Base-by-base conservation (phyloP, 2,797 vertebrate genomes). In the Hafferia zeledoni region DNA sequence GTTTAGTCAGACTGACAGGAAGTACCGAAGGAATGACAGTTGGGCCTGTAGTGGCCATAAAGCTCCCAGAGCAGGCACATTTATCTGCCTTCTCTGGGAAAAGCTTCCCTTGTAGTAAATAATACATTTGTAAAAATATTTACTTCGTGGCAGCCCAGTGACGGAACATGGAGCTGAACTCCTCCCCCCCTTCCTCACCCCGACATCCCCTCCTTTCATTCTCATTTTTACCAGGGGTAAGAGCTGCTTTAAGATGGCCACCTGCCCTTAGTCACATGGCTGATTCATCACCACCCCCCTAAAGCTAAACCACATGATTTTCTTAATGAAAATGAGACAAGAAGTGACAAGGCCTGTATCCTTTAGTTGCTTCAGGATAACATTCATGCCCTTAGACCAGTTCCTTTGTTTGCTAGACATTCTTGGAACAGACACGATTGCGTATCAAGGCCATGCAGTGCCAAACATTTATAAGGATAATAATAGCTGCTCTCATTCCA, bases 1-100 rank as follows among this genome's bases (percentile, higher is more conserved):
- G 98, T 98, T 99, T 99, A 99, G 99, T 98, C 98, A 97, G 98
- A 98, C 97, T 99, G 99, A 99, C 99, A 99, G 98, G 98, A 98
- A 98, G 98, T 98, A 99, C 98, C 97, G 78, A 96, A 98, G 98
- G 98, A 99, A 98, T 98, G 99, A 99, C 98, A 99, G 98, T 98
- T 91, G 94, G 98, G 97, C 97, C 98, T 98, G 98, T 90, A 97
- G 98, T 98, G 98, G 98, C 98, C 98, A 98, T 98, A 98, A 98
- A 98, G 98, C 98, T 98, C 96, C 96, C 95, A 93, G 20, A 89
- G 96, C 96, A 96, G 95, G 95, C 94, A 97, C 97, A 97, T 98
- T 98, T 97, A 97, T 98, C 97, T 98, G 96, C 97, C 96, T 95
- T 97, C 97, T 95, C 97, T 72, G 87, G 93, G 87, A 95, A 98